Conservation (phyloP, 2,888 invertebrate species). For the Eupithecia subfuscata region DNA sequence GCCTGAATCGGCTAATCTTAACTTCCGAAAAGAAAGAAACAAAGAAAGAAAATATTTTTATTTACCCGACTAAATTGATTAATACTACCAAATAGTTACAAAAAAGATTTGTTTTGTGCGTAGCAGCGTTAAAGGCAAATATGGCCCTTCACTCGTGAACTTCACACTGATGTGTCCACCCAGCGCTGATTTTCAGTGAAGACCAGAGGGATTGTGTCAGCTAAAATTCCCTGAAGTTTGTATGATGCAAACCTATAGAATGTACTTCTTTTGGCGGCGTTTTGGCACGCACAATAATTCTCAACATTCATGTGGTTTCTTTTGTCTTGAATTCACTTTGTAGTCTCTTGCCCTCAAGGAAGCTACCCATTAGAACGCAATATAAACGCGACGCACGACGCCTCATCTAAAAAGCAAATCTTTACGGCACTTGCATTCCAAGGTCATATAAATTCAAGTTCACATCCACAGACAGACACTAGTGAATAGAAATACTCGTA, state of each 20-base stretch:
- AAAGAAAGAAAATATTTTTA: no score
- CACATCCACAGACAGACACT: slow-evolving; percentile 11
- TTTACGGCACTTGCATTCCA: slow-evolving; percentile 26
- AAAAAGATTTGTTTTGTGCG: no score
- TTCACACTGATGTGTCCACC: no score
- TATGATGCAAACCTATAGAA: background rate
- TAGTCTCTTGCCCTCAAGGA: slow-evolving; percentile 22
- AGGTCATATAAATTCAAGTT: slow-evolving; percentile 32
- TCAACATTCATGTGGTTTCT: slow-evolving; percentile 23
- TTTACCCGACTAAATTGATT: no score
- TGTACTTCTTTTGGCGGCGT: slow-evolving; percentile 10
- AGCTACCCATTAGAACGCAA: slow-evolving; percentile 26
- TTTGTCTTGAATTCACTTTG: slow-evolving; percentile 18
- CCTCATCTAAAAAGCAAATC: slow-evolving; percentile 37
- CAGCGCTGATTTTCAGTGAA: no score
- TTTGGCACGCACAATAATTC: slow-evolving; percentile 13
- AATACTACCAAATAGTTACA: background rate
- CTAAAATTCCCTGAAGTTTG: background rate
- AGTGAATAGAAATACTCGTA: slow-evolving; percentile 19
- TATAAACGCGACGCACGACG: slow-evolving; percentile 21
- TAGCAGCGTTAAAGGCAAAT: no score
- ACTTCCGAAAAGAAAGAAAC: no score
- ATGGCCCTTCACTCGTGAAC: no score
- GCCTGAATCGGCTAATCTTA: background rate
- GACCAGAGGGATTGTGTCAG: no score